Conservation (phyloP, 37 sponge, comb jelly and placozoan species). For the Haliclona indistincta region DNA sequence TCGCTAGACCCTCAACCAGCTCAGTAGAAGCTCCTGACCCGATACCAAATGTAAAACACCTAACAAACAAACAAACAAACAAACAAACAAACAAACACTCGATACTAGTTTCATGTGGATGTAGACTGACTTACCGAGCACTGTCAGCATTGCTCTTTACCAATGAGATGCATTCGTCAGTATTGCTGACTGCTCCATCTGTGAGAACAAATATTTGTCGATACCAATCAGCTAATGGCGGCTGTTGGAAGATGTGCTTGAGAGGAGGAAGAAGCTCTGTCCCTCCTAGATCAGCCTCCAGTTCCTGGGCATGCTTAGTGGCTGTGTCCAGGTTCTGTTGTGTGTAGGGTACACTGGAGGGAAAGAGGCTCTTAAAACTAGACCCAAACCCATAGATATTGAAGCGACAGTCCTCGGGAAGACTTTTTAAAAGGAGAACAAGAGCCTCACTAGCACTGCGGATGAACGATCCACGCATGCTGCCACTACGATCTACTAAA, state of each 20-base stretch:
- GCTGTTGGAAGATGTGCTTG: constrained; percentile 40
- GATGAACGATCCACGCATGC: constrained; percentile 63
- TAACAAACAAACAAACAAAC: too few relatives aligned
- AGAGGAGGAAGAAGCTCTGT: constrained; percentile 64
- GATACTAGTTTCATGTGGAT: too few relatives aligned
- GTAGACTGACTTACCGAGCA: too few relatives aligned
- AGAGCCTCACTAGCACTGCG: constrained; percentile 48
- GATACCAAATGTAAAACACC: constrained; percentile 71
- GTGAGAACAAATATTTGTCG: constrained; percentile 67
- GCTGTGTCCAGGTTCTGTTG: constrained; percentile 58
- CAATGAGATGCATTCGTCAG: constrained; percentile 32
- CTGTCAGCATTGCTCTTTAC: constrained; percentile 44
- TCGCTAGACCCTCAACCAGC: constrained; percentile 67
- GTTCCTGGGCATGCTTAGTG: constrained; percentile 17
- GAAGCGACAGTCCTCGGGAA: constrained; percentile 62
- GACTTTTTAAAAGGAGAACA: constrained; percentile 49
- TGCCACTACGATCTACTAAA: constrained; percentile 73
- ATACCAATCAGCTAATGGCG: constrained; percentile 17
- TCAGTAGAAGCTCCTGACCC: constrained; percentile 64
- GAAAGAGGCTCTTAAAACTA: constrained; percentile 38
- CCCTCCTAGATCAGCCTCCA: constrained; percentile 71
- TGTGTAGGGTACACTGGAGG: constrained; percentile 32
- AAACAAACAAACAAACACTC: too few relatives aligned
- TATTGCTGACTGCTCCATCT: constrained; percentile 72
- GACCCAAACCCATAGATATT: constrained; percentile 81